Base-by-base conservation (phyloP, 2,797 vertebrate species). In the Oreonectes daqikongensis region DNA sequence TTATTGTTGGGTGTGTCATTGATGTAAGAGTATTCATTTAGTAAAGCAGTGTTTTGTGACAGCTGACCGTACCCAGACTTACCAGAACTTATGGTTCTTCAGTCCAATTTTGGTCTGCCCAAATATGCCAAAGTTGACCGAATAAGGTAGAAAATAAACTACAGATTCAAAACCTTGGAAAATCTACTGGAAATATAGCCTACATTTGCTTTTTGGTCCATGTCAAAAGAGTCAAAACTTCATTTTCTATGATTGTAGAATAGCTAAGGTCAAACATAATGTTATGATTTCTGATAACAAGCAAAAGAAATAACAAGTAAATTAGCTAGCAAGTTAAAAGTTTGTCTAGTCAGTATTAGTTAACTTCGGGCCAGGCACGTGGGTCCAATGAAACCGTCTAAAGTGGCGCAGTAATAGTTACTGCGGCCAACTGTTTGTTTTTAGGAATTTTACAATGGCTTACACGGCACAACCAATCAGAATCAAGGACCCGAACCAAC, bases 1-100 rank as follows among this genome's bases (percentile, higher is more conserved):
- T 30, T 53, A 50, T 55, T 71, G 61, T 50, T 59, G 60, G 60
- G 52, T 71, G 22, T 72, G 67, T 50, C 53, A 52, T 72, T 68
- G 61, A 68, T 68, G 53, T 64, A 50, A 80, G 63, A 42, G 44
- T 44, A 68, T 66, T 72, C 42, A 52, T 80, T 67, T 66, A 68
- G 69, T 50, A 68, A 50, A 53, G 63, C 42, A 24, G 68, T 40
- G 35, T 67, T 72, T 52, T 80, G 63, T 72, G 64, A 72, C 18
- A 14, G 32, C 38, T 74, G 53, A 64, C 61, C 15, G 24, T 59
- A 28, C 57, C 22, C 32, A 52, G 22, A 28, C 57, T 65, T 68
- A 64, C 26, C 24, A 22, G 38, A 65, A 65, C 35, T 15, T 32
- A 35, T 35, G 30, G 18, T n/a, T 55, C 55, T 66, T 63, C 12